Conservation (phyloP, 1,140 invertebrate genomes). For the Cyclargus thomasi region DNA sequence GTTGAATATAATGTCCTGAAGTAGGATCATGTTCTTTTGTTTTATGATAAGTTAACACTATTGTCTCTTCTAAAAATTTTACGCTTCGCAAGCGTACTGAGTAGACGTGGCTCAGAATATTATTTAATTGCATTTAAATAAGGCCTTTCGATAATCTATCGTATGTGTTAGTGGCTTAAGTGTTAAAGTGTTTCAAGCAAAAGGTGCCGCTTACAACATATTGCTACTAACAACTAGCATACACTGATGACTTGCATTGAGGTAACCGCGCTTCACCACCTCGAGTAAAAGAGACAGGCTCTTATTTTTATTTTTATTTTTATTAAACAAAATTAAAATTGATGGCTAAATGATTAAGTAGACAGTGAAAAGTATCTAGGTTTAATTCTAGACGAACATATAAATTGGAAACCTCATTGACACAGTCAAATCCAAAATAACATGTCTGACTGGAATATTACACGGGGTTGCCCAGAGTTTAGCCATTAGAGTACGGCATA, state of each 20-base stretch:
- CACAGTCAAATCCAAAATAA: constrained; percentile 29
- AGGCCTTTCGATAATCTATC: too few species aligned
- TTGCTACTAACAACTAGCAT: not conserved
- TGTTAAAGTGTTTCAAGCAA: not conserved
- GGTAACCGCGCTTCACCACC: constrained; percentile 19
- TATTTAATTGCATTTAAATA: not conserved
- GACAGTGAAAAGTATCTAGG: too few species aligned
- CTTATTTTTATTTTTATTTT: not conserved
- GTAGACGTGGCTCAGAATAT: not conserved
- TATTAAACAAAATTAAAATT: too few species aligned
- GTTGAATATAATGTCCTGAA: too few species aligned
- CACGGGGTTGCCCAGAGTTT: not conserved
- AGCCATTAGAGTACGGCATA: not conserved
- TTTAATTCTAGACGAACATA: constrained; percentile 29
- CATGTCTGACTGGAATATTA: constrained; percentile 15
- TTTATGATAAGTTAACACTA: too few species aligned
- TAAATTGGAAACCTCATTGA: constrained; percentile 34
- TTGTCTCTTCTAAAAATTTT: too few species aligned
- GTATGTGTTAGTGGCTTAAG: too few species aligned
- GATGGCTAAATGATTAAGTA: constrained; percentile 23
- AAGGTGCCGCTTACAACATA: not conserved
- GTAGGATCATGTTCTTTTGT: too few species aligned
- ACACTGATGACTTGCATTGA: not conserved
- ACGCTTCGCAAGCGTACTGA: not conserved
- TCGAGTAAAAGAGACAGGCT: constrained; percentile 22